A percentile compares a stretch with the other conserved stretches of the same genome.
These are phyloP conservation scores for Elephas maximus DNA, from an alignment of 2,113 vertebrate species.

Conservation along the genomic window DNA sequence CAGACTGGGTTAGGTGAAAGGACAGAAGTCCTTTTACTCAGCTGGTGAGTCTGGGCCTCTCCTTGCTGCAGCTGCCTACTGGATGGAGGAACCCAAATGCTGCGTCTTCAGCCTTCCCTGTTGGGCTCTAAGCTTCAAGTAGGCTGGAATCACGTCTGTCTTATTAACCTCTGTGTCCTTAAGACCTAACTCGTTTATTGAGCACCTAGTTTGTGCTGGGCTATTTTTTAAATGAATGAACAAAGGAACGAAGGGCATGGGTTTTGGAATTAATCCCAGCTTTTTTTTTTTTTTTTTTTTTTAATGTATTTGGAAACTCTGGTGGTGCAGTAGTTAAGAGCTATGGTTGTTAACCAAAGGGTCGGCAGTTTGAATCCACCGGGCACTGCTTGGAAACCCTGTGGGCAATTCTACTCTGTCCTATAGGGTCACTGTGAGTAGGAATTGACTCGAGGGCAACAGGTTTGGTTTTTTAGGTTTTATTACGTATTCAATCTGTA, in stretches of 20 bases:
- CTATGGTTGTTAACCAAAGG: no score
- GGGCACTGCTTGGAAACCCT: no score
- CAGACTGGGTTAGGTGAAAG: neutral
- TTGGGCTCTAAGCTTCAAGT: neutral
- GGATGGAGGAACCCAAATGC: neutral
- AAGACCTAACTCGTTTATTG: neutral
- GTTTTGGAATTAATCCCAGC: neutral
- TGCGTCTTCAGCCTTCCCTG: neutral
- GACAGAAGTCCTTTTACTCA: neutral
- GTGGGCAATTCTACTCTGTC: no score
- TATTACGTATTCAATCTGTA: neutral
- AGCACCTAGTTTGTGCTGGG: neutral
- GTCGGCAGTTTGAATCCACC: no score
- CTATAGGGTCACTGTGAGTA: no score
- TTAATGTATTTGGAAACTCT: no score
- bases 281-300: no score
- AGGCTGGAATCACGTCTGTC: neutral
- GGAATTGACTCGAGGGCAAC: no score
- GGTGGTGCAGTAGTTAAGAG: no score
- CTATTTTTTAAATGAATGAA: neutral
- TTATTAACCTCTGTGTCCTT: neutral
- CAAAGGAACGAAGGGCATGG: neutral
- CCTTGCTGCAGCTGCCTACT: neutral
- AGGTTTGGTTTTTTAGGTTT: no score
- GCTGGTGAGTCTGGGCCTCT: neutral